Evolutionary conservation across 2,113 vertebrate genomes (phyloP), one percentile per base, ranked within the genome.

Genomic region (Lepus europaeus): DNA sequence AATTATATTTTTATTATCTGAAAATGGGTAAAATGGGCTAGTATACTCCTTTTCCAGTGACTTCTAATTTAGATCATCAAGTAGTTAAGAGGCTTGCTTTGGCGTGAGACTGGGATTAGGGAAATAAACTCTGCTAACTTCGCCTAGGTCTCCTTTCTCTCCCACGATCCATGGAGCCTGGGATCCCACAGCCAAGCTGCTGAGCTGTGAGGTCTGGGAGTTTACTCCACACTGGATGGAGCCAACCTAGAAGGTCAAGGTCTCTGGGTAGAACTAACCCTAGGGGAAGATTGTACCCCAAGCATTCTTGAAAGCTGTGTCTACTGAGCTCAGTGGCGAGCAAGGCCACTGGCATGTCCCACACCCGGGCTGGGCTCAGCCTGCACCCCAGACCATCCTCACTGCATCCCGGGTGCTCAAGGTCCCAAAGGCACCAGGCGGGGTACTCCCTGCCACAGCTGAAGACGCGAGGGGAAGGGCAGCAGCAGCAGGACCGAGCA

Each of bases 191-290:
- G 27, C n/a, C n/a, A 20, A 27, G 80, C 69, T 14, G 20, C 39
- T 9, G 74, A 59, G 5, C 0, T 6, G 7, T 5, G 23, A 33
- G 27, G 19, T 14, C 56, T 3, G 22, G 1, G 19, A n/a, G 5
- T 10, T 17, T 7, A 12, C 25, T 9, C n/a, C 10, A 39, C 23
- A 5, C n/a, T 2, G 1, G 33, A 29, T 6, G 13, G 45, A n/a
- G 63, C n/a, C 53, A 33, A 20, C 49, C 13, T 12, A 49, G 80
- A 53, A 39, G 5, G 56, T 16, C 6, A 3, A 17, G 77, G 9
- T 20, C n/a, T 45, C 12, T 20, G 17, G 51, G 9, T 4, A 59
- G 10, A 63, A 61, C 31, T 6, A n/a, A 64, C 69, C 31, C 27
- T 10, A 20, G 14, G 76, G 3, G 33, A 59, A 45, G 4, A 8